Base-by-base conservation (phyloP, 1,140 invertebrate genomes). In the Eriocheir sinensis region DNA sequence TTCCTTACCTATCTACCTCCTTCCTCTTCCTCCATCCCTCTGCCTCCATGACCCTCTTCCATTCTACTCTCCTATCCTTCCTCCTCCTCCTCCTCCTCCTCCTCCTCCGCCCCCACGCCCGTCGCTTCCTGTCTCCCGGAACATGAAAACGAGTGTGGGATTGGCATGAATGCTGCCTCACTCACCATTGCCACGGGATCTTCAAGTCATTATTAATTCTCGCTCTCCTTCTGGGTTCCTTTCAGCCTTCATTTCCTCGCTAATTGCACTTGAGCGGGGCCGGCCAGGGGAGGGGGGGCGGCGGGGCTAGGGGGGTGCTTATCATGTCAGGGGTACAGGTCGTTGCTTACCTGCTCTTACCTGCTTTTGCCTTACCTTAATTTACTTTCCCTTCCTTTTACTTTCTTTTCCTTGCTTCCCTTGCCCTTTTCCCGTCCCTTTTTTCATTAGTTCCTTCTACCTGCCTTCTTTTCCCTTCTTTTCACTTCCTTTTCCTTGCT, bases 21-120 rank as follows among this genome's bases (percentile, higher is more conserved):
- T n/a, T n/a, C n/a, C n/a, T 90, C 44, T 60, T 44, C 32, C 41
- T 60, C 89, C n/a, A 30, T 90, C 89, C 48, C 89, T 89, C 86
- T 89, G 17, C 40, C 86, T 90, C 89, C 53, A 72, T 72, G 60
- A n/a, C 48, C 89, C 89, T 53, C 89, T 90, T 38, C 80, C 90
- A n/a, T 60, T 91, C 41, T 27, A 0, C 30, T 30, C 27, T 30
- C 48, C 38, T n/a, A 34, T 91, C 72, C 40, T 30, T 91, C 72
- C 40, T 30, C 32, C 9, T 41, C 0, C 90, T 72, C 89, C 89
- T 17, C 17, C 72, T 15, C 72, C 34, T 36, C 44, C 53, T 34
- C 27, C 53, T 32, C 89, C 40, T 44, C 2, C 15, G 0, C 9
- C 32, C 41, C 88, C 88, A 1, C 36, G 4, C 41, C 85, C 85